Evolutionary conservation across 2,113 vertebrate species (phyloP).

Genomic region (Ameiurus melas): DNA sequence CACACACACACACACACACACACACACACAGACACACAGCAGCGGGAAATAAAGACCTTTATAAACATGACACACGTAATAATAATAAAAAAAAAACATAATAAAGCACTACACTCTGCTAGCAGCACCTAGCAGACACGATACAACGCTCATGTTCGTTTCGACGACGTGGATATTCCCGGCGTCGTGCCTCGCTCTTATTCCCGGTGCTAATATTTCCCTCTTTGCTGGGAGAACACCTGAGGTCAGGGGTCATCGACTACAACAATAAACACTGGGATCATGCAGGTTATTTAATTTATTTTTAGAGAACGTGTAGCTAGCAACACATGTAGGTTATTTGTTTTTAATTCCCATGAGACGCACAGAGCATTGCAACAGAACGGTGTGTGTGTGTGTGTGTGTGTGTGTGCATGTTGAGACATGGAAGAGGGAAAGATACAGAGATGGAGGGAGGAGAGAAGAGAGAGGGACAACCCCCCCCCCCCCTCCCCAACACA

Average conservation of each 20-base stretch:
- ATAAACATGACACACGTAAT: not conserved
- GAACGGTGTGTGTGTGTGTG: not conserved
- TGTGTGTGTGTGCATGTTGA: not conserved
- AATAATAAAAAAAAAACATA: not conserved
- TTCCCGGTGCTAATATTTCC: not conserved
- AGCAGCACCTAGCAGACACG: too few relatives aligned
- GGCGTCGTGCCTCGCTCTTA: not conserved
- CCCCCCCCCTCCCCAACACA: too few relatives aligned
- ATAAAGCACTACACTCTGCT: not conserved
- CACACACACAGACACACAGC: constrained; percentile 15
- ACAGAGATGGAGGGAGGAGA: not conserved
- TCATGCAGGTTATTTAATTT: not conserved
- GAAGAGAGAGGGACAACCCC: not conserved
- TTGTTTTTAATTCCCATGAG: not conserved
- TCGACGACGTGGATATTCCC: not conserved
- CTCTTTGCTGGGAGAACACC: not conserved
- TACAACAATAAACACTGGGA: not conserved
- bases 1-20: not conserved
- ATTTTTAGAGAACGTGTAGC: not conserved
- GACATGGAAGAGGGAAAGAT: not conserved
- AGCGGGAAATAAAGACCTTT: not conserved
- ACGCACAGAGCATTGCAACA: not conserved
- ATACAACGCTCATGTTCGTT: not conserved
- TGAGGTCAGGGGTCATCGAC: not conserved
- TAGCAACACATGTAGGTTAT: not conserved